Conservation (phyloP, 2,888 invertebrate genomes). For the Polietes domitor region DNA sequence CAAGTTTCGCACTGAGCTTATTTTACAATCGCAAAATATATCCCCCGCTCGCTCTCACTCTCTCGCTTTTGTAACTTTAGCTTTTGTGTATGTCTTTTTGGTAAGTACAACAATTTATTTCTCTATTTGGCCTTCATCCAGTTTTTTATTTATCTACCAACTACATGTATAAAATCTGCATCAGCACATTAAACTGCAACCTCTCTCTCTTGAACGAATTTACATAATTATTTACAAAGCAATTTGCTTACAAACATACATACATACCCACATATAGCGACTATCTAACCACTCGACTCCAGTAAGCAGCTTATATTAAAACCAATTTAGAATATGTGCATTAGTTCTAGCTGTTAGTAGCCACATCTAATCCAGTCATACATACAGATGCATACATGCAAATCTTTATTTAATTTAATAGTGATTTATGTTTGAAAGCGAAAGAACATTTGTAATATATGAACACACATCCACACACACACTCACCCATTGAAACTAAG, state of each 20-base stretch:
- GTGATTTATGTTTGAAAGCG: neutral
- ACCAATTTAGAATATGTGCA: neutral
- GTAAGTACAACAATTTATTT: conserved; percentile 44
- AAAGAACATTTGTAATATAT: no score
- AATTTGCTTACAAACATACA: conserved; percentile 8
- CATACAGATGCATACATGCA: neutral
- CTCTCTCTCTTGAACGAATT: conserved; percentile 62
- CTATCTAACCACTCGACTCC: neutral
- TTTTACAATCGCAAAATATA: no score
- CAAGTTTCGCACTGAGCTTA: no score
- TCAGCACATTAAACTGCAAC: conserved; percentile 12
- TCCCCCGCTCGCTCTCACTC: neutral
- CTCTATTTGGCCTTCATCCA: neutral
- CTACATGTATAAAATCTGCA: neutral
- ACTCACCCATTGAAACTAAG: neutral
- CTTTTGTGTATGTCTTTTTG: neutral
- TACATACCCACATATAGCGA: neutral
- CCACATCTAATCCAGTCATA: no score
- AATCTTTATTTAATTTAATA: neutral
- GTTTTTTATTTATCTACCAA: neutral
- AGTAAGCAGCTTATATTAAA: neutral
- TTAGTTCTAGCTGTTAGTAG: no score
- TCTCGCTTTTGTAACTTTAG: neutral
- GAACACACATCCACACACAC: neutral
- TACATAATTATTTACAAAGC: conserved; percentile 32